Evolutionary conservation across 1,140 invertebrate genomes (phyloP), one percentile per base, ranked within the genome.

Genomic region (Musca vetustissima): DNA sequence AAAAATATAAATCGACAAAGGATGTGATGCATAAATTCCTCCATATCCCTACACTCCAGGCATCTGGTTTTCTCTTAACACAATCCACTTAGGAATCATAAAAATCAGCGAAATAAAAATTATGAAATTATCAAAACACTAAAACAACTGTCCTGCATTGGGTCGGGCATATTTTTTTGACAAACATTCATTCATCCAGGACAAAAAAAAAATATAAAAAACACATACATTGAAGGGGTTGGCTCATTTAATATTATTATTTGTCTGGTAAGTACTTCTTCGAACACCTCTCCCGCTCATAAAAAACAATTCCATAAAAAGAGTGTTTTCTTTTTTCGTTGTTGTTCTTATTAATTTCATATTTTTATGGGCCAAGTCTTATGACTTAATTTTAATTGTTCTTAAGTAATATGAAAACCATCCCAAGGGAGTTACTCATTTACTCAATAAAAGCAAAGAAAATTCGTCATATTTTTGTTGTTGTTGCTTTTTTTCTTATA

Each of bases 221-320:
- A 32, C 28, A 43, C 36, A 43, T 36, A 43, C 19, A 36, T 61
- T 43, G 32, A 61, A 61, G 57, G 57, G 57, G 57, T 61, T 61
- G 36, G 32, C 36, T 43, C 19, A 15, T 61, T 36, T 61, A 61
- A 36, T 61, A 57, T 28, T 61, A 28, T 32, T 59, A 19, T 52
- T 52, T 52, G 17, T 52, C n/a, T 22, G 17, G 49, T 28, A 59
- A 61, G 32, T 61, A 36, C 19, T 61, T 17, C 24, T 32, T 59
- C 8, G 55, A n/a, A 19, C 14, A 28, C n/a, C 7, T 36, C 15
- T 7, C 8, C 28, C 36, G 4, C n/a, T 32, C 36, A 14, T 61
- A 61, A 61, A 61, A 61, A n/a, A n/a, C n/a, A n/a, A 36, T 61
- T 11, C 19, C n/a, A 61, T 32, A 36, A 36, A 61, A 61, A 61